Percentiles rank a stretch among this genome's conserved stretches.
phyloP scores from a whole-genome alignment of 2,113 vertebrate genomes.

The Myotis yumanensis region DNA sequence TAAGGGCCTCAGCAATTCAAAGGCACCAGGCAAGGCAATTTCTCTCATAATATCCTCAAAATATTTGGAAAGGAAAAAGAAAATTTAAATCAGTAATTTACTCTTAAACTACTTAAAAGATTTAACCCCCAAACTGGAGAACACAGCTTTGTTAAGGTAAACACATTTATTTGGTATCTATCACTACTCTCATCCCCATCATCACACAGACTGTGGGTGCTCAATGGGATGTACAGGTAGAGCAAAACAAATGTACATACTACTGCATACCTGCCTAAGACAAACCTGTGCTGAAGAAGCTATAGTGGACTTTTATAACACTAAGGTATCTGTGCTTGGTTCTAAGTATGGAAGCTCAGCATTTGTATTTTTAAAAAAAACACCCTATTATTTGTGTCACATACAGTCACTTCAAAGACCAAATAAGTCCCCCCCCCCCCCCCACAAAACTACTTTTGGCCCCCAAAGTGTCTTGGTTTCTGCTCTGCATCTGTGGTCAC shows the following conservation, averaged over 20 bases:
- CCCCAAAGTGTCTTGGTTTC: background rate
- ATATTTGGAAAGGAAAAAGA: background rate
- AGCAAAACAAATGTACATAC: background rate
- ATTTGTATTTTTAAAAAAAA: background rate
- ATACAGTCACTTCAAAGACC: background rate
- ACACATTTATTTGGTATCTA: background rate
- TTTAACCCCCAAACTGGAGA: background rate
- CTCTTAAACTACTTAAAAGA: background rate
- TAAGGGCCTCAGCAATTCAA: background rate
- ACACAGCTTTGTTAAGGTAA: background rate
- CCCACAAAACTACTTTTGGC: background rate
- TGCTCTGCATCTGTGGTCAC: background rate
- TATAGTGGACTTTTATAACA: background rate
- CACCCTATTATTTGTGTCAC: background rate
- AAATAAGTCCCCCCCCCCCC: background rate
- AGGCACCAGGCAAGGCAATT: background rate
- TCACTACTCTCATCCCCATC: background rate
- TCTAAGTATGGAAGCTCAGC: background rate
- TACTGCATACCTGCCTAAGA: background rate
- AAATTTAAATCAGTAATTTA: background rate
- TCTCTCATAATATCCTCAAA: background rate
- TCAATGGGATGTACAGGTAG: background rate
- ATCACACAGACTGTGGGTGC: background rate
- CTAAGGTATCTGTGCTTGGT: background rate
- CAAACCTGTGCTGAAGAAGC: background rate